A percentile compares a stretch with the other conserved stretches of the same genome.
Evolutionary conservation across 35 echinoderm and acorn worm species (phyloP).

Genomic region (Patiria miniata): DNA sequence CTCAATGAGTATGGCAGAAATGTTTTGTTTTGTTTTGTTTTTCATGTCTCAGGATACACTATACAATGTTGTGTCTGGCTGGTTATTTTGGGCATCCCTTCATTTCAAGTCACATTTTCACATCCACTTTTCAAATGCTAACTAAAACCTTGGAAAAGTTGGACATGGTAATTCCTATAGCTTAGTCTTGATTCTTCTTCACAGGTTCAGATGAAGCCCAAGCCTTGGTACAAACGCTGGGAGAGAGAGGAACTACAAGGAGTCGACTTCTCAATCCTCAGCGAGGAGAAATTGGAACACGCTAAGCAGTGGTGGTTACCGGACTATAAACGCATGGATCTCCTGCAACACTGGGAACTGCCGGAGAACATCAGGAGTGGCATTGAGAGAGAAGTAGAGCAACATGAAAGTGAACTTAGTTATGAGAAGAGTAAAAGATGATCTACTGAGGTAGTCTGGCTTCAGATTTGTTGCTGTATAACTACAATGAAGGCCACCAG

Average conservation of each 20-base stretch:
- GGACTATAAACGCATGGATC: conserved; percentile 75
- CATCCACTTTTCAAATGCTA: too few species aligned
- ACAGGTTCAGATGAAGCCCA: conserved; percentile 96
- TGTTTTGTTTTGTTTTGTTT: too few species aligned
- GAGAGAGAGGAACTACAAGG: conserved; percentile 81
- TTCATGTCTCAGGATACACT: too few species aligned
- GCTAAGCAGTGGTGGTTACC: conserved; percentile 60
- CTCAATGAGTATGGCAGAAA: too few species aligned
- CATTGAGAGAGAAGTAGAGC: conserved; percentile 63
- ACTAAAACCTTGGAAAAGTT: too few species aligned
- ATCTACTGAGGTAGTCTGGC: too few species aligned
- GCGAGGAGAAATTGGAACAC: conserved; percentile 53
- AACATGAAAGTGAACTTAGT: conserved; percentile 39
- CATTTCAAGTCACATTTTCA: too few species aligned
- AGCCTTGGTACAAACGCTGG: conserved; percentile 87
- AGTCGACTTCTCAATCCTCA: conserved; percentile 59
- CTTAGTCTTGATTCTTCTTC: not conserved
- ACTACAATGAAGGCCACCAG: too few species aligned
- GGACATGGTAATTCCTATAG: too few species aligned
- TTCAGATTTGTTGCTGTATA: too few species aligned
- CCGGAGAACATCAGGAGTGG: conserved; percentile 43
- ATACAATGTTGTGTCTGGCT: too few species aligned
- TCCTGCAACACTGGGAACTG: conserved; percentile 60
- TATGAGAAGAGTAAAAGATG: not conserved
- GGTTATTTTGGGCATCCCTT: too few species aligned